phyloP scores from a whole-genome alignment of 1,140 invertebrate species.

The Drosophila persimilis region DNA sequence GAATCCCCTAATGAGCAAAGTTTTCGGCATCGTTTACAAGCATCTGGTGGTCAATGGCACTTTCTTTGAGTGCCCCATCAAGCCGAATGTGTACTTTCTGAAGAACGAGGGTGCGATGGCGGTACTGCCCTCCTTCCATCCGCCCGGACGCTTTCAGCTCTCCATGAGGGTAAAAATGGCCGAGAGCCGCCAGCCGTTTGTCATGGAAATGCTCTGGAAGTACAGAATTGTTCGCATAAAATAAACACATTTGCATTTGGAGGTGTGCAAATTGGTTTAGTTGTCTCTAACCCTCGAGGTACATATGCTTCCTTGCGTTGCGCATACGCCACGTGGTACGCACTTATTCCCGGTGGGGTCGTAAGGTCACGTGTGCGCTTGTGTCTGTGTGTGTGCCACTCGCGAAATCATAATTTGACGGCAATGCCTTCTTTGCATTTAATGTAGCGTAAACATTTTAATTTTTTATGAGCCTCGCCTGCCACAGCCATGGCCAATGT shows the following conservation, averaged over 20 bases:
- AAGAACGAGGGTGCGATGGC: not conserved
- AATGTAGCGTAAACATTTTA: constrained; percentile 81
- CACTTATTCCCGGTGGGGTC: constrained; percentile 53
- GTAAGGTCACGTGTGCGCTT: constrained; percentile 41
- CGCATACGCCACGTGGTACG: constrained; percentile 43
- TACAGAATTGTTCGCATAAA: constrained; percentile 41
- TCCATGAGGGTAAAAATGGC: constrained; percentile 17
- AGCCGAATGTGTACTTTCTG: constrained; percentile 27
- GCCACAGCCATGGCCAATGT: not conserved
- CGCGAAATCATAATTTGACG: constrained; percentile 73
- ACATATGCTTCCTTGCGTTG: constrained; percentile 16
- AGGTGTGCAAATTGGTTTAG: constrained; percentile 43
- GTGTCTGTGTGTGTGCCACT: constrained; percentile 23
- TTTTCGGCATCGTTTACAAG: constrained; percentile 19
- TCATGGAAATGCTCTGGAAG: constrained; percentile 53
- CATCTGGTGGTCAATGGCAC: constrained; percentile 48
- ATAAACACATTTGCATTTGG: constrained; percentile 47
- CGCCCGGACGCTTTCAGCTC: constrained; percentile 30
- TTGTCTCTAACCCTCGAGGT: constrained; percentile 30
- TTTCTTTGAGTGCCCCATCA: constrained; percentile 53
- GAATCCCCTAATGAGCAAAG: constrained; percentile 27
- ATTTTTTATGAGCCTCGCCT: constrained; percentile 70
- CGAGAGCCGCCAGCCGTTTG: constrained; percentile 10
- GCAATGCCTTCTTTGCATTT: constrained; percentile 70
- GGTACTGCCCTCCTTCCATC: constrained; percentile 13